A percentile compares a stretch with the other conserved stretches of the same genome.
These are phyloP conservation scores for Morphnarchus princeps DNA, from an alignment of 2,113 vertebrate species.

Conservation along the genomic window DNA sequence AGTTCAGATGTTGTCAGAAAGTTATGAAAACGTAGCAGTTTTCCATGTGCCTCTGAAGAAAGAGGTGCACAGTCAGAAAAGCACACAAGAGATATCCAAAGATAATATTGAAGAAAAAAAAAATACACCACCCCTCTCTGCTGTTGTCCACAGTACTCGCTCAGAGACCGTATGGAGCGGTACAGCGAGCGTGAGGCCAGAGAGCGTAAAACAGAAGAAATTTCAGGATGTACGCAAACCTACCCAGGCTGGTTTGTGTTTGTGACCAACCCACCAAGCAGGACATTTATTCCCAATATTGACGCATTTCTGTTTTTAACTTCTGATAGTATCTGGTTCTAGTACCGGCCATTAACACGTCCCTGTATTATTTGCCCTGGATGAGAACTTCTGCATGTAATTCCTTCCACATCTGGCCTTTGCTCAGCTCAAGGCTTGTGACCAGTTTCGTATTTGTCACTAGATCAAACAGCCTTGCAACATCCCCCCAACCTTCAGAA, in stretches of 20 bases:
- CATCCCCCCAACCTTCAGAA: not conserved
- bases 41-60: not conserved
- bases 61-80: not conserved
- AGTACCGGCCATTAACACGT: not conserved
- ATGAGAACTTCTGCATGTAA: slow-evolving; percentile 5
- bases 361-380: slow-evolving; percentile 19
- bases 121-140: not conserved
- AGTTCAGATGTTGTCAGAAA: not conserved
- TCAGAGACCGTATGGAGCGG: not conserved
- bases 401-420: slow-evolving; percentile 41
- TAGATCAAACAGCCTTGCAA: not conserved
- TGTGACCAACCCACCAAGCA: not conserved
- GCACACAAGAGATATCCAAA: not conserved
- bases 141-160: not conserved
- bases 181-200: not conserved
- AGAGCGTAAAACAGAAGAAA: not conserved
- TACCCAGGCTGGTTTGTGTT: not conserved
- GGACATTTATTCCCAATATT: not conserved
- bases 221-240: not conserved
- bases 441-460: not conserved
- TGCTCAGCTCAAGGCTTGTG: slow-evolving; percentile 9
- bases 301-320: not conserved
- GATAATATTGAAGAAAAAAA: not conserved
- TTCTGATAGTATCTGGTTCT: not conserved
- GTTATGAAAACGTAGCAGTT: not conserved